Evolutionary conservation across 2,888 invertebrate species (phyloP), one percentile per base, ranked within the genome.

Genomic region (Ophion ellenae): DNA sequence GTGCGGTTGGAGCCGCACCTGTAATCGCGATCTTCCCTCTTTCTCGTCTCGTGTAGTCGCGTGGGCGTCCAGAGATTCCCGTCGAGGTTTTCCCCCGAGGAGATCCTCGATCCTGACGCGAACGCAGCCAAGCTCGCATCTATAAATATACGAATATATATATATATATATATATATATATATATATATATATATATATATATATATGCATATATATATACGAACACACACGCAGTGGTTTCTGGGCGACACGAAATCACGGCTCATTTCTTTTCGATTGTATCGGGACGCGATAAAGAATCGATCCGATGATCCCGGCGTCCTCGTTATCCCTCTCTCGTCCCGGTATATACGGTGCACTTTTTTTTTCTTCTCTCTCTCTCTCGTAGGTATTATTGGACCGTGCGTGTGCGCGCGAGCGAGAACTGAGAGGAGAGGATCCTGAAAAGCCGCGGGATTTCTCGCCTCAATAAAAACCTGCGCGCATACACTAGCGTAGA

Each of bases 1-100:
- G 85, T 85, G 82, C 79, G 79, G 82, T 85, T 80, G 80, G 83
- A 69, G 93, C 93, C 93, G 93, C 93, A 93, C 93, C 93, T 93
- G 93, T 92, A 92, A 91, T 91, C 89, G 88, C 90, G 86, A 83
- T 70, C 75, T 82, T 79, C 78, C 64, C 70, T 75, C 20, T 70
- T 20, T 59, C 47, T 63, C 53, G 81, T 85, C 75, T 67, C 84
- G 77, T 76, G 83, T 83, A 85, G 89, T 88, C 88, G 91, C 91
- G 92, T 92, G 90, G 92, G 92, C 90, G 93, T 91, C 83, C 79
- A 85, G 87, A 89, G 83, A 83, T 86, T 86, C 85, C 83, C 86
- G 81, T 81, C 82, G 84, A 63, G 75, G 76, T 83, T 76, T 80
- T 66, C 73, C 66, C 83, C 67, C 45, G 67, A 77, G 75, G 64